Percentiles rank a stretch among this genome's conserved stretches.
These are phyloP conservation scores for Homalodisca vitripennis DNA, from an alignment of 1,140 invertebrate species.

Conservation along the genomic window DNA sequence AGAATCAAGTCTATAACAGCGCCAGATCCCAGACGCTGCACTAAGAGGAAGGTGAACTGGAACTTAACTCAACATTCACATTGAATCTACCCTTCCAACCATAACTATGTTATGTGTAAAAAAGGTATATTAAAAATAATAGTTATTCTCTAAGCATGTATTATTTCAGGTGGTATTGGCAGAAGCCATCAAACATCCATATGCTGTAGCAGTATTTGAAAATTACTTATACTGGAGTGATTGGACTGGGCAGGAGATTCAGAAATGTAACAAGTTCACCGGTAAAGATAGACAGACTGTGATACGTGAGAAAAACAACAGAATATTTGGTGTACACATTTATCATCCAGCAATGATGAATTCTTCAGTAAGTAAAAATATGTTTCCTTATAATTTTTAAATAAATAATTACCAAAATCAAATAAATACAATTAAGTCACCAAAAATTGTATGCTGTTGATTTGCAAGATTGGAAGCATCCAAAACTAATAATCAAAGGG, in stretches of 20 bases:
- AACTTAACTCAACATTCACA: too few relatives aligned
- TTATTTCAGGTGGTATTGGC: slow-evolving; percentile 52
- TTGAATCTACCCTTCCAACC: too few relatives aligned
- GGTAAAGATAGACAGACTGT: slow-evolving; percentile 59
- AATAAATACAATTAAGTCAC: background rate
- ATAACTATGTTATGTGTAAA: too few relatives aligned
- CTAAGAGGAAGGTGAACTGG: too few relatives aligned
- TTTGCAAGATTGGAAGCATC: background rate
- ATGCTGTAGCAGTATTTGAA: slow-evolving; percentile 83
- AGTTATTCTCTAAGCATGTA: too few relatives aligned
- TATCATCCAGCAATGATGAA: slow-evolving; percentile 60
- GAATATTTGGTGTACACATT: slow-evolving; percentile 62
- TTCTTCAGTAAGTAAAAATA: slow-evolving; percentile 19
- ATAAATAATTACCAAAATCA: slow-evolving; percentile 1
- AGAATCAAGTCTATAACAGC: too few relatives aligned
- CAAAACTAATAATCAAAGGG: too few relatives aligned
- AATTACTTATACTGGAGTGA: slow-evolving; percentile 87
- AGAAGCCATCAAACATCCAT: slow-evolving; percentile 68
- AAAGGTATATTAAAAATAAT: too few relatives aligned
- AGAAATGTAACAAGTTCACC: slow-evolving; percentile 66
- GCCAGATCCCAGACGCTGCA: too few relatives aligned
- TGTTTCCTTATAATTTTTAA: background rate
- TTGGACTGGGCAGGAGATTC: slow-evolving; percentile 62
- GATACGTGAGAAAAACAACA: slow-evolving; percentile 50
- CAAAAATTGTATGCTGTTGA: background rate